Base-by-base conservation (phyloP, 2,888 invertebrate genomes). In the Griposia aprilina region DNA sequence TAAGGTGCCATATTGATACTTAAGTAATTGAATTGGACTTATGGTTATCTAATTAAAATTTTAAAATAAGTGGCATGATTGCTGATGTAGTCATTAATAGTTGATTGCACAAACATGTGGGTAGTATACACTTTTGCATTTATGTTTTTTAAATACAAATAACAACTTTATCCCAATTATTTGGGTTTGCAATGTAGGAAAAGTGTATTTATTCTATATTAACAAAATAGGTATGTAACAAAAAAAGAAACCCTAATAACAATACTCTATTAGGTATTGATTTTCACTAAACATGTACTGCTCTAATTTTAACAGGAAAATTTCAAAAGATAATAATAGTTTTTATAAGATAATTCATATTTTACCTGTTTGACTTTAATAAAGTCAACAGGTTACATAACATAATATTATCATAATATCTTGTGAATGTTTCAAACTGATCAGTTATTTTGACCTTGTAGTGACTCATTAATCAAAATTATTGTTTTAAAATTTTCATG, bases 391-490 rank as follows among this genome's bases (percentile, higher is more conserved):
- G 30, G 59, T 85, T 84, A 84, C 67, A 71, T 84, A 80, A 80
- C 48, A 23, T 57, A 52, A 75, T 52, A 66, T 23, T 62, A 59
- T 48, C 63, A 52, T 65, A 15, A 55, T 67, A 83, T 41, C 71
- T 74, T 76, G 30, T 73, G 65, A 75, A 62, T 65, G 41, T 81
- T 62, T 82, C n/a, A 63, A 72, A 82, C 62, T 74, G 30, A 52
- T 80, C 62, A 55, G 66, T 82, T 78, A 76, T 67, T 79, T 80
- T 89, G 76, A 84, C 89, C 80, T 87, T 83, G 69, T 66, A 81
- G 48, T 90, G 89, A 88, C 80, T 85, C 78, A 85, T 74, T 88
- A 88, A 88, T 91, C 80, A 88, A 86, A 84, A 78, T 84, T 84
- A 78, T 87, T 90, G 80, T 86, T 87, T 81, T 81, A 77, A 48